phyloP scores from a whole-genome alignment of 2,113 vertebrate genomes.

The Butorides virescens region DNA sequence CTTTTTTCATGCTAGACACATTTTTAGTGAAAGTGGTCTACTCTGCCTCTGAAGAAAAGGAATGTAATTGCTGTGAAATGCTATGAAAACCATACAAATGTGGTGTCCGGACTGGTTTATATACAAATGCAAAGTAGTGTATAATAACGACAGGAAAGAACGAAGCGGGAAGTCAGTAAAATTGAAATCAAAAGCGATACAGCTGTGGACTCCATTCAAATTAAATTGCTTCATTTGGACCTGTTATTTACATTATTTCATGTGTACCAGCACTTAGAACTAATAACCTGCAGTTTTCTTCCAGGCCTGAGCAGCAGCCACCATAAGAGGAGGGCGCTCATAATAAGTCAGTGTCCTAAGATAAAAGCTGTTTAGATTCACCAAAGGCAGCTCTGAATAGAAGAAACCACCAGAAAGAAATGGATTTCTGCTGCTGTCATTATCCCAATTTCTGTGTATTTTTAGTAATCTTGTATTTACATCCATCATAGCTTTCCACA shows the following conservation, averaged over 20 bases:
- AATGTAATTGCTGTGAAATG: neutral
- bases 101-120: neutral
- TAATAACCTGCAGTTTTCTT: neutral
- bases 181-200: slow-evolving; percentile 2
- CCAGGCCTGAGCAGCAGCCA: neutral
- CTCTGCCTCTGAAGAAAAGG: neutral
- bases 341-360: neutral
- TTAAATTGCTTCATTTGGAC: neutral
- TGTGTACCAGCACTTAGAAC: neutral
- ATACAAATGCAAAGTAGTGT: neutral
- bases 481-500: neutral
- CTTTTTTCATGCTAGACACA: neutral
- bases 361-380: neutral
- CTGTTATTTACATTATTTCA: neutral
- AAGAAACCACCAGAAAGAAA: neutral
- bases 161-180: slow-evolving; percentile 13
- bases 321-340: neutral
- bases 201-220: neutral
- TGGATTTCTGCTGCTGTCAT: neutral
- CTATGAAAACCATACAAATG: neutral
- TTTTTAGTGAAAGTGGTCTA: neutral
- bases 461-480: neutral
- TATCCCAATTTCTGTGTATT: neutral
- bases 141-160: neutral
- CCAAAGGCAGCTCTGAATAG: neutral